Conservation (phyloP, 2,113 vertebrate species). For the Felis catus region DNA sequence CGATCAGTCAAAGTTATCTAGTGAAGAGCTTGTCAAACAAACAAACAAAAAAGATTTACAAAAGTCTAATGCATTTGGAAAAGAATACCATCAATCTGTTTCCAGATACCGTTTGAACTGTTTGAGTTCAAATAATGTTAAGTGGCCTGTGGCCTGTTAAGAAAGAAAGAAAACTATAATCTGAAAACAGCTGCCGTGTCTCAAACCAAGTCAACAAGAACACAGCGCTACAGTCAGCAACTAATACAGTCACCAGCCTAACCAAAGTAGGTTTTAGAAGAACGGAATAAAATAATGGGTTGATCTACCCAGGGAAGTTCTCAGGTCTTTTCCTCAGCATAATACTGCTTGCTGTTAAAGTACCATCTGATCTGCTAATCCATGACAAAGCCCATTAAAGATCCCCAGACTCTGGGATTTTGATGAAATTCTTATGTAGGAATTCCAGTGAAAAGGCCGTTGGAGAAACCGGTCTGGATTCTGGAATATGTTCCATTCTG, state of each 20-base stretch:
- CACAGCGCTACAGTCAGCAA: background rate
- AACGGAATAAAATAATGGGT: background rate
- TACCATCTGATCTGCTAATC: background rate
- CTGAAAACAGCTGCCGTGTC: background rate
- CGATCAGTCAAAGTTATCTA: background rate
- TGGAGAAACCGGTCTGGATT: slow-evolving; percentile 93
- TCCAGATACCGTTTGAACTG: background rate
- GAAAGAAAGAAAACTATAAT: background rate
- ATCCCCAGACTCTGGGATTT: slow-evolving; percentile 69
- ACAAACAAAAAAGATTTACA: background rate
- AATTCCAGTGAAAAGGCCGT: slow-evolving; percentile 94
- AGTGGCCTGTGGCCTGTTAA: background rate
- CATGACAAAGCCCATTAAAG: slow-evolving; percentile 49
- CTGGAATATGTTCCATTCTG: slow-evolving; percentile 92
- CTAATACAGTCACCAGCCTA: background rate
- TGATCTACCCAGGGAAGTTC: background rate
- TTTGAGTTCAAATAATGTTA: background rate
- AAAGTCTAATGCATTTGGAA: background rate
- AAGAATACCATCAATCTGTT: background rate
- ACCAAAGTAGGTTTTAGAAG: background rate
- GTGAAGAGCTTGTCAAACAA: background rate
- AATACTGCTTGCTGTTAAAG: background rate
- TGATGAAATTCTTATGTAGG: slow-evolving; percentile 78
- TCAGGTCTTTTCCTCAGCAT: background rate
- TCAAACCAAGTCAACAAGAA: background rate